Conservation (phyloP, 2,113 vertebrate genomes). For the Calidris pygmaea region DNA sequence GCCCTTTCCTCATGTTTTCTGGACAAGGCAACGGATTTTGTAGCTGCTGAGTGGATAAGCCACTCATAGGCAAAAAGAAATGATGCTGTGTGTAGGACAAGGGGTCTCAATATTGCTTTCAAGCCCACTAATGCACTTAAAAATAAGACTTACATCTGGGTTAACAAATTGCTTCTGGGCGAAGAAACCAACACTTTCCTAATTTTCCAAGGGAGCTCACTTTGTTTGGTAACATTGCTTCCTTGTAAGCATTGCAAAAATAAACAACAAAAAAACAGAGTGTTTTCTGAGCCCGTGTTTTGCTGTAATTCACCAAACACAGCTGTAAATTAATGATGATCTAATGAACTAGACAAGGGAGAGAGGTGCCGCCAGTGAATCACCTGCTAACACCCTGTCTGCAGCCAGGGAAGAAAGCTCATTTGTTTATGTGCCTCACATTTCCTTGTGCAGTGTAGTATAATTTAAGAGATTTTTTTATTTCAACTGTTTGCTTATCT, state of each 20-base stretch:
- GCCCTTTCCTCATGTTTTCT: background rate
- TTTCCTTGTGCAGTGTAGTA: background rate
- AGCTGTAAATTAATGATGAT: background rate
- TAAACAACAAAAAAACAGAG: background rate
- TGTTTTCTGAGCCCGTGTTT: background rate
- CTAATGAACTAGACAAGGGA: background rate
- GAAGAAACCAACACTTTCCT: background rate
- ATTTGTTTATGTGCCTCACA: background rate
- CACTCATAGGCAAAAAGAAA: background rate
- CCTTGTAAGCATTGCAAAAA: background rate
- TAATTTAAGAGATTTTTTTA: background rate
- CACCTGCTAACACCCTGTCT: background rate
- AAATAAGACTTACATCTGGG: background rate
- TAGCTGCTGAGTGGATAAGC: background rate
- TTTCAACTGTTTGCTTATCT: background rate
- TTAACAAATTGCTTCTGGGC: background rate
- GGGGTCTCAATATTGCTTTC: background rate
- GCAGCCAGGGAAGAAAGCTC: background rate
- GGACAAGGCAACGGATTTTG: background rate
- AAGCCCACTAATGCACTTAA: background rate
- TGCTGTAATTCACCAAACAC: background rate
- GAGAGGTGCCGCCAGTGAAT: background rate
- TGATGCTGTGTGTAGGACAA: background rate
- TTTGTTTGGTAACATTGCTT: background rate
- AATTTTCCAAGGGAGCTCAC: background rate